These are phyloP conservation scores for Scortum barcoo DNA, from an alignment of 2,113 vertebrate species.

Conservation along the genomic window DNA sequence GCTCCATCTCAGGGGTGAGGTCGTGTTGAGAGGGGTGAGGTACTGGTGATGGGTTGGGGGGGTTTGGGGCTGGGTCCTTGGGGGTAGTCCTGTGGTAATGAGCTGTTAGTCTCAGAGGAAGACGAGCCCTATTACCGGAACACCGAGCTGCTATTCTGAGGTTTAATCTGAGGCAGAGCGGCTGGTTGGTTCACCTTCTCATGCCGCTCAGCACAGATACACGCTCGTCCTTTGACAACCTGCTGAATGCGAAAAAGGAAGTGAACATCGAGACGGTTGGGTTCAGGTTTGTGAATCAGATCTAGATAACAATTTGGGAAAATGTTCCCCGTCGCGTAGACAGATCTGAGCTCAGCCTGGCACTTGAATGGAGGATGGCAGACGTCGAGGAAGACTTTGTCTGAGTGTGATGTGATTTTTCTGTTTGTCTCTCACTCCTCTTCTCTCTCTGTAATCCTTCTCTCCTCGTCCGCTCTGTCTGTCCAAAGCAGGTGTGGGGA, in stretches of 20 bases:
- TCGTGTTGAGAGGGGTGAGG: constrained; percentile 41
- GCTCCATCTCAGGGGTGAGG: constrained; percentile 55
- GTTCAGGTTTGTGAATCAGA: neutral
- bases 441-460: neutral
- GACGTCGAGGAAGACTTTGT: no score
- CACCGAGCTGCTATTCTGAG: constrained; percentile 77
- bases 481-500: neutral
- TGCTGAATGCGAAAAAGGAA: constrained; percentile 7
- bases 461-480: neutral
- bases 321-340: neutral
- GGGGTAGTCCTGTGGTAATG: constrained; percentile 78
- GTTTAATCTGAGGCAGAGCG: constrained; percentile 66
- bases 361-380: neutral
- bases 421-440: neutral
- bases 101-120: constrained; percentile 79
- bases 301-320: constrained; percentile 4
- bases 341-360: neutral
- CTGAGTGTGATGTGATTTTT: constrained; percentile 2
- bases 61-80: constrained; percentile 42
- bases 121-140: constrained; percentile 72
- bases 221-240: constrained; percentile 35
- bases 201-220: constrained; percentile 62
- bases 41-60: constrained; percentile 25
- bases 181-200: constrained; percentile 70
- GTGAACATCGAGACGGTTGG: neutral